These are phyloP conservation scores for Oncorhynchus kisutch DNA, from an alignment of 2,113 vertebrate genomes.

Conservation along the genomic window DNA sequence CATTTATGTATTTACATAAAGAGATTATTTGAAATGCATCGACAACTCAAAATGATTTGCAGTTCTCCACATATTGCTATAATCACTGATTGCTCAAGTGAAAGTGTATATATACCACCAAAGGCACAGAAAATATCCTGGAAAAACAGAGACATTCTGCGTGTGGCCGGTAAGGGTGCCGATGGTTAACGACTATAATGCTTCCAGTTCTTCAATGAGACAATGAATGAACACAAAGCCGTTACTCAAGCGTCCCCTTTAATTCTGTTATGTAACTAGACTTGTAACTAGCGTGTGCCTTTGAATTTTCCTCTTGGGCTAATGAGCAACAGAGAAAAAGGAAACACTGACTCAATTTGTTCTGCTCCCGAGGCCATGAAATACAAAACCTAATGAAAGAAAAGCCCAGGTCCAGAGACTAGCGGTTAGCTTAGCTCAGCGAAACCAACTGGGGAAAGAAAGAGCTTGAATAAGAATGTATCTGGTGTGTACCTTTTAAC, in stretches of 20 bases:
- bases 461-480: too few species aligned
- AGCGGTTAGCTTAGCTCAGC: conserved; percentile 34
- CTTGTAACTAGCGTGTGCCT: conserved; percentile 38
- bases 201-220: conserved; percentile 32
- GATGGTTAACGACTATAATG: conserved; percentile 7
- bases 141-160: background rate
- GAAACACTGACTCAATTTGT: conserved; percentile 66
- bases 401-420: conserved; percentile 41
- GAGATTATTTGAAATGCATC: background rate
- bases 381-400: conserved; percentile 65
- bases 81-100: background rate
- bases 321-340: conserved; percentile 57
- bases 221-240: conserved; percentile 18
- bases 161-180: conserved; percentile 12
- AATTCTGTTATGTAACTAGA: conserved; percentile 43
- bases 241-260: conserved; percentile 17
- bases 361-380: conserved; percentile 61
- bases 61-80: background rate
- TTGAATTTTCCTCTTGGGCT: conserved; percentile 53
- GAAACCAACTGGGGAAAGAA: conserved; percentile 10
- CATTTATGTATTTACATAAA: background rate
- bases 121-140: background rate
- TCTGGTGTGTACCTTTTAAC: background rate
- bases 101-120: background rate
- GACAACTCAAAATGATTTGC: background rate